Evolutionary conservation across 2,888 invertebrate genomes (phyloP), one percentile per base, ranked within the genome.

Genomic region (Portevinia maculata): DNA sequence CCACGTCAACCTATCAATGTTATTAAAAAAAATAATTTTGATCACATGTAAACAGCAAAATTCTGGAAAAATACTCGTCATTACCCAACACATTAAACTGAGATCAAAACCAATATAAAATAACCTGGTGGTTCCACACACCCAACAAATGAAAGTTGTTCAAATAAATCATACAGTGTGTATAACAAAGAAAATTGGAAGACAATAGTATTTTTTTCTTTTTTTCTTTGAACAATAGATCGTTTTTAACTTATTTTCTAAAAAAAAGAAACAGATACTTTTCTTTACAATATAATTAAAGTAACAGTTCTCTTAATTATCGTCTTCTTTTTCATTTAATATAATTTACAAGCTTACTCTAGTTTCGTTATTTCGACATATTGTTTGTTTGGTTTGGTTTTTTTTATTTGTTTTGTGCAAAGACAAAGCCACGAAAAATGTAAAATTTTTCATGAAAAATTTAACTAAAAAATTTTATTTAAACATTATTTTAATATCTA

Each of bases 351-450:
- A 73, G 60, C 78, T 83, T 83, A 83, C 28, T 37, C 62, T 83
- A 83, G 28, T 75, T 81, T 81, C 81, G 81, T 78, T 78, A 78
- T 62, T 67, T 83, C 71, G 71, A 52, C 71, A 65, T 46, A 55
- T 55, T 53, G 37, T 67, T 70, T 24, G 24, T 37, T 59, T 65
- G 32, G 15, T 59, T 65, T 24, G 3, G 48, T 52, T 44, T 28
- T 50, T 62, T 48, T 73, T 48, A 55, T 32, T 83, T n/a, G n/a
- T n/a, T 86, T 85, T 86, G 86, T 86, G 85, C 85, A 86, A 85
- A 84, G 86, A 85, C 85, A 81, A 85, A 86, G 85, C 84, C 84
- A 85, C 78, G 79, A 76, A 83, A 84, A 84, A 65, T 48, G 30
- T 79, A 70, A 28, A 53, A 84, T 85, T 79, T 78, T 73, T 59